A percentile compares a stretch with the other conserved stretches of the same genome.
Evolutionary conservation across 2,113 vertebrate species (phyloP).

Genomic region (Calidris pygmaea): DNA sequence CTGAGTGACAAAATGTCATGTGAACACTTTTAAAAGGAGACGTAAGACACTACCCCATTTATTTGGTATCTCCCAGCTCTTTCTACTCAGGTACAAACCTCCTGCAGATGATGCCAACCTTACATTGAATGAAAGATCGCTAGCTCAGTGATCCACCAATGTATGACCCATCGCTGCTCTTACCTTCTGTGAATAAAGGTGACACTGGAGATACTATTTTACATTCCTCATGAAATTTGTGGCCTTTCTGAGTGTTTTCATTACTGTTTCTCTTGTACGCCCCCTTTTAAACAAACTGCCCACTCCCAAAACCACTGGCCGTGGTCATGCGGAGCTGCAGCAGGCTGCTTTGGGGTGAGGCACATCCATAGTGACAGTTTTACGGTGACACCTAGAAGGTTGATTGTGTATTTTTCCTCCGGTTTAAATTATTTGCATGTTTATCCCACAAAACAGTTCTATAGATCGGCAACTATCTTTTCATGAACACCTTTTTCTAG

Average conservation of each 20-base stretch:
- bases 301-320: background rate
- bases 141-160: background rate
- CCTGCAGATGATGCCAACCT: background rate
- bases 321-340: background rate
- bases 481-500: background rate
- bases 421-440: background rate
- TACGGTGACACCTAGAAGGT: rapidly evolving
- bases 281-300: background rate
- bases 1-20: background rate
- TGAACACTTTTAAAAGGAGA: background rate
- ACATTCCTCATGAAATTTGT: background rate
- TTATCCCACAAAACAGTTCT: background rate
- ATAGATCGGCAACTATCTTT: background rate
- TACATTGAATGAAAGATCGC: background rate
- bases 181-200: background rate
- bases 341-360: background rate
- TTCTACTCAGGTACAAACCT: background rate
- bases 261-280: background rate
- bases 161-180: background rate
- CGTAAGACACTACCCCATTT: background rate
- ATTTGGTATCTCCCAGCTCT: background rate
- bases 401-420: background rate
- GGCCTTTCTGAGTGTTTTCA: background rate
- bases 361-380: background rate
- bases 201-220: background rate